Base-by-base conservation (phyloP, 2,888 invertebrate species). In the Sialis lutaria region DNA sequence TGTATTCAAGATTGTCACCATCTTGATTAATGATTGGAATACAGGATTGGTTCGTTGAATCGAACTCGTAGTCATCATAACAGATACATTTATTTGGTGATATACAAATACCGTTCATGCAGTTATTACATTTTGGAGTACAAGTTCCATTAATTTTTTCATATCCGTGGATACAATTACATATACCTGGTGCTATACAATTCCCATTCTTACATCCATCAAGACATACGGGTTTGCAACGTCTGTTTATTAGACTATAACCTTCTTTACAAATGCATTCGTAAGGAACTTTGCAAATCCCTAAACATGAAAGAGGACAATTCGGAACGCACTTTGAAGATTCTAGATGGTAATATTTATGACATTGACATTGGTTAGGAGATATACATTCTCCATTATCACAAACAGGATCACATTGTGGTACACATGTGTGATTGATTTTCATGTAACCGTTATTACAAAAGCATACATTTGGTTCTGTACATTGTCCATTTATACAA, bases 141-240 rank as follows among this genome's bases (percentile, higher is more conserved):
- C 54, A 54, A 10, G 35, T 46, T 22, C 43, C 37, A 4, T 43
- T 22, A 35, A 47, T 45, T 40, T 48, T 47, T 9, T 42, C 13
- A 37, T 59, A 62, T 12, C 62, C 62, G 1, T 56, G 52, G 1
- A 54, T 49, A 48, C 68, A 68, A n/a, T 46, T 33, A 52, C 68
- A 68, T 0, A 48, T 41, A 8, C 59, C 52, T 0, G 62, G 60
- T 0, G 53, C 54, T 0, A 56, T 48, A 50, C 69, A 70, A 1
- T 52, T 56, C 0, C 64, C 63, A 37, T 60, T 53, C 0, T 45
- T 45, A 52, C 72, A 72, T 0, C 49, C 44, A 1, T 44, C 53
- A 13, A 58, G 59, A 47, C 53, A 58, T 9, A 47, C 49, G 6
- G 57, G 55, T 22, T 57, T 56, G 6, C 56, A 52, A 0, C 44